phyloP scores from a whole-genome alignment of 2,888 invertebrate genomes.

The Lithophane leautieri region DNA sequence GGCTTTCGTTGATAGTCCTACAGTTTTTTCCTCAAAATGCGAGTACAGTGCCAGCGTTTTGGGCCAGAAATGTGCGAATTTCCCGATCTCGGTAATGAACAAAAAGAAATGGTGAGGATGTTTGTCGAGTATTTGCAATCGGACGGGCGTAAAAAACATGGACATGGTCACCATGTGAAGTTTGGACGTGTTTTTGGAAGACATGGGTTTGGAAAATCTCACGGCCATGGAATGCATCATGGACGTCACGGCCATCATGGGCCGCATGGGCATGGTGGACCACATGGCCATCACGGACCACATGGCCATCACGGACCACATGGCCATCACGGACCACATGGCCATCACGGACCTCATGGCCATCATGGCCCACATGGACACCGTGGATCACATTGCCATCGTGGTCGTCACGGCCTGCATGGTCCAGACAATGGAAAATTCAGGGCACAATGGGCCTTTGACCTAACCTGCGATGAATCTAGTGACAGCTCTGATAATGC shows the following conservation, averaged over 20 bases:
- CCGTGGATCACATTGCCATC: slow-evolving; percentile 51
- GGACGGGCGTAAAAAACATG: slow-evolving; percentile 37
- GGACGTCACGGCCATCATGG: slow-evolving; percentile 58
- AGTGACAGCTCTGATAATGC: slow-evolving; percentile 37
- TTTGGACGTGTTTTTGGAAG: slow-evolving; percentile 6
- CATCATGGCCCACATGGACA: slow-evolving; percentile 42
- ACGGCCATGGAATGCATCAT: slow-evolving; percentile 34
- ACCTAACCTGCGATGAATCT: slow-evolving; percentile 56
- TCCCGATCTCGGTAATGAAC: slow-evolving; percentile 48
- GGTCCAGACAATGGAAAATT: slow-evolving; percentile 57
- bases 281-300: slow-evolving; percentile 47
- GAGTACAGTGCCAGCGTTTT: slow-evolving; percentile 57
- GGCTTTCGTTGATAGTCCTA: slow-evolving; percentile 59
- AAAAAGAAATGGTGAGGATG: slow-evolving; percentile 65
- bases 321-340: slow-evolving; percentile 36
- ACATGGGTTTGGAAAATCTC: slow-evolving; percentile 6
- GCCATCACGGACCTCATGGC: slow-evolving; percentile 24
- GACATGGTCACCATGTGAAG: neutral
- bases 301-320: slow-evolving; percentile 39
- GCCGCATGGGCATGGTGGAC: slow-evolving; percentile 37
- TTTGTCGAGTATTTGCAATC: slow-evolving; percentile 67
- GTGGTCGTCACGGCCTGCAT: slow-evolving; percentile 42
- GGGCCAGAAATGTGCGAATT: slow-evolving; percentile 61
- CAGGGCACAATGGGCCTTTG: slow-evolving; percentile 56
- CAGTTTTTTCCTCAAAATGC: slow-evolving; percentile 65